Evolutionary conservation across 2,888 invertebrate species (phyloP).

Genomic region (Pollenia labialis): DNA sequence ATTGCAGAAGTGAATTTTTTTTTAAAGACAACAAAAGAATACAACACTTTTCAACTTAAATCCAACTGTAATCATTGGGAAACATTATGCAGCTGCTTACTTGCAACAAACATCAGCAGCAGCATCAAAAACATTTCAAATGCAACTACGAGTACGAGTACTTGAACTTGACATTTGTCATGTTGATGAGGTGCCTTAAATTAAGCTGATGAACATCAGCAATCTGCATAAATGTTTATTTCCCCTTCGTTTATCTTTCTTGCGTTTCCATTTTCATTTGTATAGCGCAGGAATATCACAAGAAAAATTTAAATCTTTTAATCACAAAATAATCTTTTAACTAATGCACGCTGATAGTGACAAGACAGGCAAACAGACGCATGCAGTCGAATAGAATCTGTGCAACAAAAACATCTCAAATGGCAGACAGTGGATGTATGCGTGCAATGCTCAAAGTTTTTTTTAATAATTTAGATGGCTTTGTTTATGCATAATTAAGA

Average conservation of each 20-base stretch:
- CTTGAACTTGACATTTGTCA: conserved; percentile 72
- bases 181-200: conserved; percentile 61
- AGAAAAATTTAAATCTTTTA: conserved; percentile 60
- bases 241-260: conserved; percentile 14
- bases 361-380: background rate
- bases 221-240: conserved; percentile 55
- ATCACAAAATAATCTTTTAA: conserved; percentile 66
- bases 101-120: conserved; percentile 1
- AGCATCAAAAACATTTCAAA: conserved; percentile 6
- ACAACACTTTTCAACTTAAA: conserved; percentile 58
- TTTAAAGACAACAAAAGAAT: conserved; percentile 32
- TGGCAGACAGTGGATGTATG: background rate
- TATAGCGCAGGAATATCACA: conserved; percentile 29
- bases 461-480: conserved; percentile 15
- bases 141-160: conserved; percentile 23
- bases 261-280: conserved; percentile 28
- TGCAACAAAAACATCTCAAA: conserved; percentile 15
- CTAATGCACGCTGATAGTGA: conserved; percentile 55
- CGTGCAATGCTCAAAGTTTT: background rate
- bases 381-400: conserved; percentile 47
- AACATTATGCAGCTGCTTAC: conserved; percentile 67
- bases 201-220: conserved; percentile 34
- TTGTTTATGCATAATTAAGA: background rate
- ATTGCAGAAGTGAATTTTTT: conserved; percentile 6
- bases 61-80: conserved; percentile 46